Base-by-base conservation (phyloP, 2,113 vertebrate genomes). In the Cephalopholis sonnerati region DNA sequence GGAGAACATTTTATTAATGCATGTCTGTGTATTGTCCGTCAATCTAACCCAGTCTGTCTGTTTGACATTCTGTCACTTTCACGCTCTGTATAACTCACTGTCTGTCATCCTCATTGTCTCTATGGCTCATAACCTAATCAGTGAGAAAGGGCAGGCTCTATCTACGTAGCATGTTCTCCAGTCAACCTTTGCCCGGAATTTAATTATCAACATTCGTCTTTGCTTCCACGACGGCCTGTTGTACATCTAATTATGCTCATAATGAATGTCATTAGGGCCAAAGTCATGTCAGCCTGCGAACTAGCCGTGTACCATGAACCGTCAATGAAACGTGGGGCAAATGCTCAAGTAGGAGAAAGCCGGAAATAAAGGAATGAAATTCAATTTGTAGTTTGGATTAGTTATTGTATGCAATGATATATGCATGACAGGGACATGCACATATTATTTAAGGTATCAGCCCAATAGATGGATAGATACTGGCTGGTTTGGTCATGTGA, bases 211-310 rank as follows among this genome's bases (percentile, higher is more conserved):
- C 82, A 58, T 73, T 83, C 3, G 7, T 83, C 74, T 72, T 67
- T 59, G 64, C 61, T 20, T 58, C 15, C 51, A 7, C 13, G 11
- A n/a, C 3, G 32, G 48, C 74, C 29, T 63, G 80, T 64, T 74
- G n/a, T 79, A 74, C 62, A 58, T 82, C 74, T 76, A 78, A 91
- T 91, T 72, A 84, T 41, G 55, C 27, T 57, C 17, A 5, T 77
- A 85, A 89, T 84, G 75, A 87, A 79, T 76, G 58, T 74, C 71
- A 83, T 83, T 55, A 57, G 32, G 46, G 41, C 58, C 29, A 69
- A 72, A 73, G 72, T 68, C 65, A 46, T 51, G 76, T 70, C 18
- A 63, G 24, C 17, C 58, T 53, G 16, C 16, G 25, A 75, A 76
- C 77, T 63, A 55, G 68, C 18, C 41, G 16, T 63, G 24, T 48